A percentile compares a stretch with the other conserved stretches of the same genome.
Conservation (phyloP, 2,113 vertebrate species). For the Gallinago jamesoni region DNA sequence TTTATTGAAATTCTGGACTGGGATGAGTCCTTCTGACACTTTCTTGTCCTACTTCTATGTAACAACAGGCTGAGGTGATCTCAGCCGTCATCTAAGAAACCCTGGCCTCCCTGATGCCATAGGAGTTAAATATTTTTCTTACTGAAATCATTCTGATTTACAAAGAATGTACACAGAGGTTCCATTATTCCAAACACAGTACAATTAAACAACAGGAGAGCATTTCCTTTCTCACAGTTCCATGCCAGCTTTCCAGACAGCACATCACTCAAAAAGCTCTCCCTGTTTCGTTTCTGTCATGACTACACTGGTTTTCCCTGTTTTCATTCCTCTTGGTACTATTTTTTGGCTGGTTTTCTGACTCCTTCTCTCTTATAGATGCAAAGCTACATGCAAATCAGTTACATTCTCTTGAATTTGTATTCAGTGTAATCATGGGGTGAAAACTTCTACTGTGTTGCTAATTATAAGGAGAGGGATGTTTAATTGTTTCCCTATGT, state of each 20-base stretch:
- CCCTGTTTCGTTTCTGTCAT: neutral
- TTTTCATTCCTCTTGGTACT: neutral
- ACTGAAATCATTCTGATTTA: slow-evolving; percentile 52
- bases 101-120: neutral
- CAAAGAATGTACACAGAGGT: slow-evolving; percentile 57
- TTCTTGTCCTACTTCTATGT: neutral
- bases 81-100: neutral
- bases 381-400: neutral
- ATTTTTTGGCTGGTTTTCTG: neutral
- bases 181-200: slow-evolving; percentile 57
- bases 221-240: slow-evolving; percentile 63
- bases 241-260: slow-evolving; percentile 33
- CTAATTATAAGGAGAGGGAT: neutral
- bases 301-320: neutral
- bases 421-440: neutral
- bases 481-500: neutral
- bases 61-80: neutral
- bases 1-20: neutral
- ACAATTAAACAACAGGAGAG: slow-evolving; percentile 52
- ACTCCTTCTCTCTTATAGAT: neutral
- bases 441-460: neutral
- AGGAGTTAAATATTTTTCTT: slow-evolving; percentile 63
- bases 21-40: neutral
- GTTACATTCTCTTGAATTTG: neutral
- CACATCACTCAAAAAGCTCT: slow-evolving; percentile 22